Base-by-base conservation (phyloP, 2,797 vertebrate genomes). In the Halcyon badia region DNA sequence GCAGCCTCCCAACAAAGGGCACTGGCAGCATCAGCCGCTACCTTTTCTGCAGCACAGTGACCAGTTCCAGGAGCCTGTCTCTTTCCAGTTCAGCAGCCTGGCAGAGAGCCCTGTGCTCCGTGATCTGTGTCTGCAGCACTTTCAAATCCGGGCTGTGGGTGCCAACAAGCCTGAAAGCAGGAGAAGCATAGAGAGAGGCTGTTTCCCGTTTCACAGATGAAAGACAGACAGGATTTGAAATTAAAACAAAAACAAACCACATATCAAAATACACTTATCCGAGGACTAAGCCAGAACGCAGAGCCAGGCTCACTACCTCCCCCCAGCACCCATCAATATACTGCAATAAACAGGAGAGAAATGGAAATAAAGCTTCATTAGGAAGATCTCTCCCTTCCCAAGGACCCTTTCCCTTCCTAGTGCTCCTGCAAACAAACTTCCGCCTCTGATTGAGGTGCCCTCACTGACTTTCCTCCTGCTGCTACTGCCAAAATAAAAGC, bases 11-110 rank as follows among this genome's bases (percentile, higher is more conserved):
- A 28, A 48, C 62, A 48, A 28, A 79, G 83, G 81, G 60, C 4
- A 28, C 49, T 7, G 61, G 69, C 72, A 75, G 75, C 58, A 58
- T 14, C 33, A 30, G 83, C 21, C 14, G 4, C 78, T 97, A 98
- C 98, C 98, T 98, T 95, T 95, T 95, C 95, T 98, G 98, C 71
- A 98, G 97, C 86, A 97, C 89, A 14, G 87, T 46, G 92, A 99
- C 96, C 83, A 99, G 97, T 73, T 99, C 98, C 17, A 98, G 87
- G 22, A 99, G 98, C 76, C 96, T 96, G 83, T 98, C 97, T 31
- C 97, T 98, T 88, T 99, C 99, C 92, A 98, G 97, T 52, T 97
- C 97, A 8, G 98, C 94, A 6, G 98, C 98, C 87, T 98, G 98
- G 86, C 98, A 97, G 30, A 99, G 97, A 39, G 97, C 96, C 95